These are phyloP conservation scores for Ladona fulva DNA, from an alignment of 1,140 invertebrate genomes.

Conservation along the genomic window DNA sequence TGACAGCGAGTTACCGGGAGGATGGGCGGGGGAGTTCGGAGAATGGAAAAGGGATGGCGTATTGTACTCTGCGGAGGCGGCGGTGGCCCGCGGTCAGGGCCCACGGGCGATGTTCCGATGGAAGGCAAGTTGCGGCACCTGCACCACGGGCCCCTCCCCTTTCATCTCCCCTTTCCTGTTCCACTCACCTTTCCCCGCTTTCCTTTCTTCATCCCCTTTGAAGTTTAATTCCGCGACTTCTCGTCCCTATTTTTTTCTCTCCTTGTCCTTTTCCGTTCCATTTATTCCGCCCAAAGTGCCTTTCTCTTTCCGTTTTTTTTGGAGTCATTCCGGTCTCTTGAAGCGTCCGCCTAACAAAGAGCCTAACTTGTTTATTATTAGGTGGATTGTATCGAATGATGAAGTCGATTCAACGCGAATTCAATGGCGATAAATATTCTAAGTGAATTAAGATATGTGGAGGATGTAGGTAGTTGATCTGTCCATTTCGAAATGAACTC, in stretches of 20 bases:
- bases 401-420: too few species aligned
- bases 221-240: neutral
- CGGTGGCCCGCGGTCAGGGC: neutral
- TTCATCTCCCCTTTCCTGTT: neutral
- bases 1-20: neutral
- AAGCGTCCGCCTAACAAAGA: too few species aligned
- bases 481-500: too few species aligned
- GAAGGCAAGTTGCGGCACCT: neutral
- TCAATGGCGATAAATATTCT: too few species aligned
- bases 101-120: neutral
- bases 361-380: too few species aligned
- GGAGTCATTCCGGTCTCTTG: too few species aligned
- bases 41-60: neutral
- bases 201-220: neutral
- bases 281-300: too few species aligned
- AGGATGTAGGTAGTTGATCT: too few species aligned
- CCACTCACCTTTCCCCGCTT: neutral
- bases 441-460: too few species aligned
- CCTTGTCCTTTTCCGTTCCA: neutral
- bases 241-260: neutral
- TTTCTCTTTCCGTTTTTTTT: too few species aligned
- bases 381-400: too few species aligned
- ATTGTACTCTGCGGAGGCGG: neutral
- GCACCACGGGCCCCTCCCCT: neutral
- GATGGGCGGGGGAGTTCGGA: neutral